These are phyloP conservation scores for Myotis davidii DNA, from an alignment of 2,113 vertebrate genomes.

Conservation along the genomic window DNA sequence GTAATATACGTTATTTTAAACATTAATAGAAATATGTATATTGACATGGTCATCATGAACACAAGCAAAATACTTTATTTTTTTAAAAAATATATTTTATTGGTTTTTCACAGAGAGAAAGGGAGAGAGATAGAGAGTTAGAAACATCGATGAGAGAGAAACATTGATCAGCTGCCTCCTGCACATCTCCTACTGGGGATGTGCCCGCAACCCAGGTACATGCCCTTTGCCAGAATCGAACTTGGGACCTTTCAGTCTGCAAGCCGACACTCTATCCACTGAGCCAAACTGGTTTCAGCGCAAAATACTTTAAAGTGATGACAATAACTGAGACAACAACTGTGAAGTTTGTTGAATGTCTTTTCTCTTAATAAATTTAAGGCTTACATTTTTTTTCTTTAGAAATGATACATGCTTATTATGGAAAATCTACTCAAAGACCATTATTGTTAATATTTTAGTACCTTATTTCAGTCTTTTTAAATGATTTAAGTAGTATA, in stretches of 20 bases:
- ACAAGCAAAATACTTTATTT: neutral
- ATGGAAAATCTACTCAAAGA: neutral
- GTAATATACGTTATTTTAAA: neutral
- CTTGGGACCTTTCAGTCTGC: too few relatives aligned
- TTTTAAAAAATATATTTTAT: too few relatives aligned
- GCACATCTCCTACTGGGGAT: too few relatives aligned
- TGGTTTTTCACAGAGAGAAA: too few relatives aligned
- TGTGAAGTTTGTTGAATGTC: constrained; percentile 5
- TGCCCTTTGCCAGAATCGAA: too few relatives aligned
- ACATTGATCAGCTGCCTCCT: too few relatives aligned
- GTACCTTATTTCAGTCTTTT: neutral
- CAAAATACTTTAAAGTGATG: neutral
- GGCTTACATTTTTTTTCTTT: neutral
- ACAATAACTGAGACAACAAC: neutral
- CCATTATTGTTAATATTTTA: neutral
- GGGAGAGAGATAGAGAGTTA: too few relatives aligned
- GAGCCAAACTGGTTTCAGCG: too few relatives aligned
- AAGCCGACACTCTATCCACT: too few relatives aligned
- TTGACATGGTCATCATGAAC: neutral
- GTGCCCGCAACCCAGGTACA: too few relatives aligned
- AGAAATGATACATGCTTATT: neutral
- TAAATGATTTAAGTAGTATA: neutral
- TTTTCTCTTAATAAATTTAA: neutral
- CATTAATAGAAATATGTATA: neutral
- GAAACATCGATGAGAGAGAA: too few relatives aligned